A percentile compares a stretch with the other conserved stretches of the same genome.
Evolutionary conservation across 1,140 invertebrate species (phyloP).

Genomic region (Nilaparvata lugens): DNA sequence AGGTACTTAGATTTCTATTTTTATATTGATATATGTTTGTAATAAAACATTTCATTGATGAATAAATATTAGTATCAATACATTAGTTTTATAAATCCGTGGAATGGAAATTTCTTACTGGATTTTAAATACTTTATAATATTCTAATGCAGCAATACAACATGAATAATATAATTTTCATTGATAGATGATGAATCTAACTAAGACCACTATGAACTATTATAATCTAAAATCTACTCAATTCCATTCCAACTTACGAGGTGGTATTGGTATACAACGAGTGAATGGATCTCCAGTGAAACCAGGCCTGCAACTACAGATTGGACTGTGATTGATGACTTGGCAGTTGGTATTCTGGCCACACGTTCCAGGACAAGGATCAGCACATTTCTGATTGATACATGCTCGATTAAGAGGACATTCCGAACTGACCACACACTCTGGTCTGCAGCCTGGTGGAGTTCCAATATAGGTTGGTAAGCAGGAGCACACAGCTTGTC

Average conservation of each 20-base stretch:
- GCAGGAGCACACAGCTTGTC: constrained; percentile 46
- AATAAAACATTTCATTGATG: too few relatives aligned
- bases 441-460: constrained; percentile 44
- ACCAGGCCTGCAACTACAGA: constrained; percentile 37
- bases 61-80: too few relatives aligned
- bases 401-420: constrained; percentile 44
- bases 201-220: not conserved
- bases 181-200: too few relatives aligned
- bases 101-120: too few relatives aligned
- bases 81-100: too few relatives aligned
- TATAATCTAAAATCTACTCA: constrained; percentile 1
- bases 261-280: constrained; percentile 34
- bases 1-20: too few relatives aligned
- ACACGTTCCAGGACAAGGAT: constrained; percentile 48
- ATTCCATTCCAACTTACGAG: constrained; percentile 28
- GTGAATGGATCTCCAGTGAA: constrained; percentile 28
- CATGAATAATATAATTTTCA: too few relatives aligned
- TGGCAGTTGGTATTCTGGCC: constrained; percentile 41
- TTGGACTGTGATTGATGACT: constrained; percentile 36
- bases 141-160: too few relatives aligned
- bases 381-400: constrained; percentile 44
- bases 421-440: constrained; percentile 46
- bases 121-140: too few relatives aligned
- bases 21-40: too few relatives aligned
- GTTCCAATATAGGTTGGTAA: constrained; percentile 42